phyloP scores from a whole-genome alignment of 2,888 invertebrate genomes.

The Abrostola triplasia region DNA sequence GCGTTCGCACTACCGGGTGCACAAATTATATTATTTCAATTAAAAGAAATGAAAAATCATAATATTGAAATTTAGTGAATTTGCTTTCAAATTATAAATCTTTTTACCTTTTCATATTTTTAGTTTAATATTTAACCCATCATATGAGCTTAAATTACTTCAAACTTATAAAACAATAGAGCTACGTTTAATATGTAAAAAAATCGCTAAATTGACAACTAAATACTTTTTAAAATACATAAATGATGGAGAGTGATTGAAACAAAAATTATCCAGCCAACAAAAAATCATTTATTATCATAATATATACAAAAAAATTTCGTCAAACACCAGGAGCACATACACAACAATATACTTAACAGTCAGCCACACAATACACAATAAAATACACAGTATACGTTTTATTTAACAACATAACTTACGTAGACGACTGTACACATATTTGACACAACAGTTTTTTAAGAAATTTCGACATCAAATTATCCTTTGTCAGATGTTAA shows the following conservation, averaged over 20 bases:
- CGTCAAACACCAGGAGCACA: slow-evolving; percentile 59
- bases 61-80: no score
- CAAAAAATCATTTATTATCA: slow-evolving; percentile 70
- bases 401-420: slow-evolving; percentile 23
- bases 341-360: slow-evolving; percentile 41
- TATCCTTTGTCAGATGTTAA: no score
- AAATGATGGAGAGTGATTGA: slow-evolving; percentile 38
- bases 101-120: no score
- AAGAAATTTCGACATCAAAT: no score
- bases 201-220: neutral
- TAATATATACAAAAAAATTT: slow-evolving; percentile 71
- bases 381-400: slow-evolving; percentile 15
- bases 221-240: neutral
- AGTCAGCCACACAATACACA: slow-evolving; percentile 38
- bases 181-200: neutral
- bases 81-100: no score
- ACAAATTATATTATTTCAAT: no score
- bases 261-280: slow-evolving; percentile 48
- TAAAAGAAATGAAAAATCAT: no score
- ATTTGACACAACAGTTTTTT: neutral
- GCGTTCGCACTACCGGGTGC: no score
- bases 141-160: no score
- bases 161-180: no score
- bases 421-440: slow-evolving; percentile 21
- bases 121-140: no score